Evolutionary conservation across 2,113 vertebrate species (phyloP).

Genomic region (Pao palembangensis): DNA sequence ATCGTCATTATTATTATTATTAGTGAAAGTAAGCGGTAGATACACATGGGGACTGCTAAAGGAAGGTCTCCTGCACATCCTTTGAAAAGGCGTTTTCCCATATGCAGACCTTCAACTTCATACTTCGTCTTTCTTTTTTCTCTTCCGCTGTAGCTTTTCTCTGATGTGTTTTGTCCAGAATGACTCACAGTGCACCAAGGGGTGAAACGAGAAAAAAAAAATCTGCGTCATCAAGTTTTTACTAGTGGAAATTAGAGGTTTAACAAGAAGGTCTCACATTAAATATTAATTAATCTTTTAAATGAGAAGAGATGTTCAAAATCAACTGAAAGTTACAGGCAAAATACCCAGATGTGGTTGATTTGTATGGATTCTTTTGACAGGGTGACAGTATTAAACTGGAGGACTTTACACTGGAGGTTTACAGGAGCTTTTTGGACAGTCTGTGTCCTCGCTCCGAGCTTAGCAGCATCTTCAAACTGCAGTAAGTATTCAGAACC

Average conservation of each 20-base stretch:
- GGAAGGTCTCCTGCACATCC: neutral
- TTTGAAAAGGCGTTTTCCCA: neutral
- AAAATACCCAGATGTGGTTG: neutral
- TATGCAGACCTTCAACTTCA: neutral
- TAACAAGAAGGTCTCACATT: neutral
- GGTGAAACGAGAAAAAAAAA: conserved; percentile 8
- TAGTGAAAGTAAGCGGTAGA: neutral
- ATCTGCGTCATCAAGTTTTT: conserved; percentile 36
- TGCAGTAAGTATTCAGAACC: conserved; percentile 80
- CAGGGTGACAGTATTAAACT: conserved; percentile 93
- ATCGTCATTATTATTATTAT: neutral
- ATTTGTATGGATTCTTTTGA: neutral
- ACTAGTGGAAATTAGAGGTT: conserved; percentile 4
- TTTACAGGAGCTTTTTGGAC: conserved; percentile 89
- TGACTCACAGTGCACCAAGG: conserved; percentile 17
- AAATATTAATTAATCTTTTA: conserved; percentile 2
- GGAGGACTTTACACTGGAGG: conserved; percentile 89
- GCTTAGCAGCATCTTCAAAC: conserved; percentile 87
- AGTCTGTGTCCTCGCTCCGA: conserved; percentile 91
- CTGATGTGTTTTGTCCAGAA: conserved; percentile 8
- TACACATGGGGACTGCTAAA: neutral
- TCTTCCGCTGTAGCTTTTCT: conserved; percentile 11
- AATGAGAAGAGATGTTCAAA: neutral
- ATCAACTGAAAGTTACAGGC: too few species aligned
- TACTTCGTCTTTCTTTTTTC: neutral